A percentile compares a stretch with the other conserved stretches of the same genome.
phyloP scores from a whole-genome alignment of 1,140 invertebrate species.

The Drosophila nigromelanica region DNA sequence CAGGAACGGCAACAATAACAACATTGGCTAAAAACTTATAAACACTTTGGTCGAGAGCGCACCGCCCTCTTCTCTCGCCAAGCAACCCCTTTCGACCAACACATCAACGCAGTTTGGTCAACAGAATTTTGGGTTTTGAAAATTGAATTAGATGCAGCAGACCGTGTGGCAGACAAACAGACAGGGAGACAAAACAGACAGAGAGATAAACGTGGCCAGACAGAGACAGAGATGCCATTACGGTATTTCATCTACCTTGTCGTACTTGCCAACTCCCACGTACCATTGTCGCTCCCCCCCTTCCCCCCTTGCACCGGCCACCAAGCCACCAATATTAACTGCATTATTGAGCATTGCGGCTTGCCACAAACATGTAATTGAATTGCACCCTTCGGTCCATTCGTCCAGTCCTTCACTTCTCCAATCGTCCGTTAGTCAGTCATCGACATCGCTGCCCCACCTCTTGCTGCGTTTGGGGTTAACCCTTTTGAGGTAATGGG shows the following conservation, averaged over 20 bases:
- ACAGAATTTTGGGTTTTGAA: conserved; percentile 81
- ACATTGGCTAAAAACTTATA: conserved; percentile 73
- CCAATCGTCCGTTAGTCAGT: conserved; percentile 54
- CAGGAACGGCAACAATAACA: conserved; percentile 30
- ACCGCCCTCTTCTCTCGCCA: conserved; percentile 2
- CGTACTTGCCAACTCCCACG: conserved; percentile 35
- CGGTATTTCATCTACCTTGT: conserved; percentile 53
- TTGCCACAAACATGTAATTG: conserved; percentile 81
- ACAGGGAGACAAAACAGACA: conserved; percentile 26
- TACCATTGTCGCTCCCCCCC: neutral
- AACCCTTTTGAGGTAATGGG: conserved; percentile 41
- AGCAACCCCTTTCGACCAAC: conserved; percentile 42
- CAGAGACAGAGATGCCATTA: conserved; percentile 9
- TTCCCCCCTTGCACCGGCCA: neutral
- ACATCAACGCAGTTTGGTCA: conserved; percentile 77
- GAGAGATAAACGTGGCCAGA: conserved; percentile 21
- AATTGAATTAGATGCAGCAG: conserved; percentile 82
- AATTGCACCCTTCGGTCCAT: conserved; percentile 71
- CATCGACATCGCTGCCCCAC: conserved; percentile 57
- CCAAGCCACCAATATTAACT: conserved; percentile 74
- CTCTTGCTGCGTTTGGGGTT: conserved; percentile 49
- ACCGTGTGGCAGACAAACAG: conserved; percentile 61
- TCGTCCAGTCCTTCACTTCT: conserved; percentile 9
- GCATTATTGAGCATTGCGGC: conserved; percentile 82
- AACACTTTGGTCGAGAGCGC: conserved; percentile 56